Base-by-base conservation (phyloP, 2,113 vertebrate genomes). In the Campylomormyrus numenius region DNA sequence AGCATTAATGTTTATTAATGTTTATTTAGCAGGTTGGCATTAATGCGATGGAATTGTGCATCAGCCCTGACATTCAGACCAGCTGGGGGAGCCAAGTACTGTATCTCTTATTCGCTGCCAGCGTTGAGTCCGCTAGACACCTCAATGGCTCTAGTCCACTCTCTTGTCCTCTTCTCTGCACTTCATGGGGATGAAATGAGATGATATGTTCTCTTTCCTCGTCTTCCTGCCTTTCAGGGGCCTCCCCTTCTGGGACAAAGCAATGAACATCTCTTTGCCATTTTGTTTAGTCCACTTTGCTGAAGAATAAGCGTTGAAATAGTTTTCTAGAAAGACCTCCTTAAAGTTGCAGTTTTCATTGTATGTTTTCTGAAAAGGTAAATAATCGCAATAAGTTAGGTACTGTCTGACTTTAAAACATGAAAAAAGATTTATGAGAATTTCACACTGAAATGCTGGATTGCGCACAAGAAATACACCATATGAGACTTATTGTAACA, bases 311-410 rank as follows among this genome's bases (percentile, higher is more conserved):
- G 98, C 99, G 10, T 98, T 99, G 90, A 98, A 99, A 93, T 97
- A 97, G 92, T 99, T 99, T 96, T 99, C 98, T 95, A 99, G 96
- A 94, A 99, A 98, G 91, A 98, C 94, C 95, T 99, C 98, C 91
- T 97, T 98, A 94, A 99, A 99, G 96, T 98, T 98, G 96, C 98
- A 99, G 94, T 97, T 98, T 90, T 99, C 97, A 1, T 95, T 98
- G 95, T 98, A 99, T 92, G 96, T 97, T 95, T 97, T 99, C 98
- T 99, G 96, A 94, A 89, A 91, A 90, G 91, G 91, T 94, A 92
- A 58, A 91, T 94, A 93, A 90, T 56, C n/a, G n/a, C 24, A 35
- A 42, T 9, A 46, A 50, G 21, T 89, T 85, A 70, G 62, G 21
- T 17, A 62, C 91, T 89, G 89, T 13, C 35, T 58, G 87, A 31